Evolutionary conservation across 2,797 vertebrate genomes (phyloP).

Genomic region (Darevskia nairensis): DNA sequence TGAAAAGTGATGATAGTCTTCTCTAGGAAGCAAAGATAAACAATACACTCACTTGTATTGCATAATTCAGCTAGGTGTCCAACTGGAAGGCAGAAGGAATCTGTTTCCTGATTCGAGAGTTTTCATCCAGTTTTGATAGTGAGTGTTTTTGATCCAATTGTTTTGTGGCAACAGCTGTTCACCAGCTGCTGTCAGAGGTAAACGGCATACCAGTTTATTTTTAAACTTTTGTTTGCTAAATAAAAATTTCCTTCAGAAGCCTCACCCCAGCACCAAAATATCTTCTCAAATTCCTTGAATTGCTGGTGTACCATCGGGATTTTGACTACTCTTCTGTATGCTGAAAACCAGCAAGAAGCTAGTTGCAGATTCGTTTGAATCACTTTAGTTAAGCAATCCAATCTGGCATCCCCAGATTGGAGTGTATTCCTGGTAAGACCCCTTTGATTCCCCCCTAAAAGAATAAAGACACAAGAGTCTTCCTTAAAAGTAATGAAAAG

Average conservation of each 20-base stretch:
- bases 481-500: no score
- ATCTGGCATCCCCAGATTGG: no score
- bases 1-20: not conserved
- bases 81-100: constrained; percentile 46
- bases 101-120: not conserved
- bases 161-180: constrained; percentile 20
- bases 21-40: not conserved
- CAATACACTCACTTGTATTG: constrained; percentile 7
- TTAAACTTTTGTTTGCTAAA: constrained; percentile 10
- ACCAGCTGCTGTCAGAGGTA: constrained; percentile 14
- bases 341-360: not conserved
- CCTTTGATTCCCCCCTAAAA: no score
- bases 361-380: no score
- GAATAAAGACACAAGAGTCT: no score
- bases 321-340: not conserved
- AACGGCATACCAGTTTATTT: not conserved
- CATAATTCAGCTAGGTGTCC: constrained; percentile 8
- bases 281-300: not conserved
- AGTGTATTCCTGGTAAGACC: no score
- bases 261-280: not conserved
- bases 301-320: not conserved
- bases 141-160: not conserved
- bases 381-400: no score
- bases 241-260: not conserved
- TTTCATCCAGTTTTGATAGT: constrained; percentile 34